A percentile compares a stretch with the other conserved stretches of the same genome.
phyloP scores from a whole-genome alignment of 2,113 vertebrate species.

The Jacana jacana region DNA sequence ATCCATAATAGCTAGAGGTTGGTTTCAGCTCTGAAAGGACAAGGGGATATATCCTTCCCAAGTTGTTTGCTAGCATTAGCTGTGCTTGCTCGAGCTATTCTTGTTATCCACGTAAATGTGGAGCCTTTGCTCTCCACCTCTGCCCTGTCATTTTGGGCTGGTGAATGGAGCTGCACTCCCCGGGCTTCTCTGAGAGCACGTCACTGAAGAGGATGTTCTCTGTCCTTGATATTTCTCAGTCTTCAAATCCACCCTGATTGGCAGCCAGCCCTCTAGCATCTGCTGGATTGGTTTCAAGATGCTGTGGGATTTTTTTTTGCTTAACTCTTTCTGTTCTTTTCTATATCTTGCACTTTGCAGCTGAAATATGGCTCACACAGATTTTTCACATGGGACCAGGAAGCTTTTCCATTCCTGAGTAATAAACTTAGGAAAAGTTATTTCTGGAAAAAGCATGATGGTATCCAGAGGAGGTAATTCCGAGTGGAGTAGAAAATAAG shows the following conservation, averaged over 20 bases:
- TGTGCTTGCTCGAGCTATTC: neutral
- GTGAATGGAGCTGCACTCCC: neutral
- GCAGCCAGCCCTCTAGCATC: conserved; percentile 37
- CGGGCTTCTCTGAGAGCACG: neutral
- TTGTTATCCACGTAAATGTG: neutral
- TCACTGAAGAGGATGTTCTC: conserved; percentile 13
- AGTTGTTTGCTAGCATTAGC: neutral
- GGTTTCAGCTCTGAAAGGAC: neutral
- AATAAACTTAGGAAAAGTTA: neutral
- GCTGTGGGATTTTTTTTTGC: neutral
- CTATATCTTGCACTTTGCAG: neutral
- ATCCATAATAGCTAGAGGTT: neutral
- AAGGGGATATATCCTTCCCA: neutral
- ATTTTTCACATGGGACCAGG: neutral
- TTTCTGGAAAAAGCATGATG: neutral
- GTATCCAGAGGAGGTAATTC: neutral
- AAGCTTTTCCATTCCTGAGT: neutral
- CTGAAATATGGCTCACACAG: neutral
- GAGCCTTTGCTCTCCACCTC: conserved; percentile 28
- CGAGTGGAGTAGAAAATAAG: neutral
- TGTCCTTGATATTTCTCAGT: conserved; percentile 49
- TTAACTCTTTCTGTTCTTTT: neutral
- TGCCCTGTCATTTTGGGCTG: neutral
- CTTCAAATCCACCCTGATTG: conserved; percentile 40
- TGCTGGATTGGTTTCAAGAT: conserved; percentile 42